Base-by-base conservation (phyloP, 2,113 vertebrate genomes). In the Megaceryle maxima region DNA sequence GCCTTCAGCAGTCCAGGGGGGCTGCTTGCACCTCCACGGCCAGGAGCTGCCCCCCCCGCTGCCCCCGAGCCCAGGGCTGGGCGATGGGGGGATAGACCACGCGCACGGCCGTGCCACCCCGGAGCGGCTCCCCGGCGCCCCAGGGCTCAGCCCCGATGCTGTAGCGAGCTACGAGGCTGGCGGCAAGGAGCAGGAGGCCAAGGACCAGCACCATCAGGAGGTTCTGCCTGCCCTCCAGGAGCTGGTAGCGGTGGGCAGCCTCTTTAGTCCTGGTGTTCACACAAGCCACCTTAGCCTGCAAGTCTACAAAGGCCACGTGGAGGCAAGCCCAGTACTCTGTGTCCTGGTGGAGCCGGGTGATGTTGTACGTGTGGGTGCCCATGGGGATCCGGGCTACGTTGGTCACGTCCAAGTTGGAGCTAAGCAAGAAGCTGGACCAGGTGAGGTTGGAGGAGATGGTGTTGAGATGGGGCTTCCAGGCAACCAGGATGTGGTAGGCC, bases 281-380 rank as follows among this genome's bases (percentile, higher is more conserved):
- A 13, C 98, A 98, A 24, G 98, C 96, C 51, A 98, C 96, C 94
- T 97, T 98, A 97, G 64, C 97, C 93, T 94, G 97, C 90, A 94
- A 98, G 13, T 97, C 97, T 51, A 92, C 87, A n/a, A 97, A 96
- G 84, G 98, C 97, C 83, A 98, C 97, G 56, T 98, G 99, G 67
- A 99, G 98, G 55, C 99, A 99, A 80, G 98, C 99, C 91, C 98
- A 97, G 95, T 99, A 99, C 91, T 98, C 98, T 1, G 99, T 99
- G 95, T 97, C 98, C 39, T 98, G 98, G 51, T 98, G 98, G 77
- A 99, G 98, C 88, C 98, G 99, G 44, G 99, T 99, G 66, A 99
- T 94, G 95, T 99, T 99, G 97, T 99, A 99, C 22, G 88, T 98
- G 60, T 98, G 98, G 5, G 98, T 98, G 18, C 99, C 99, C 14